These are phyloP conservation scores for Zapus hudsonius DNA, from an alignment of 2,113 vertebrate species.

Conservation along the genomic window DNA sequence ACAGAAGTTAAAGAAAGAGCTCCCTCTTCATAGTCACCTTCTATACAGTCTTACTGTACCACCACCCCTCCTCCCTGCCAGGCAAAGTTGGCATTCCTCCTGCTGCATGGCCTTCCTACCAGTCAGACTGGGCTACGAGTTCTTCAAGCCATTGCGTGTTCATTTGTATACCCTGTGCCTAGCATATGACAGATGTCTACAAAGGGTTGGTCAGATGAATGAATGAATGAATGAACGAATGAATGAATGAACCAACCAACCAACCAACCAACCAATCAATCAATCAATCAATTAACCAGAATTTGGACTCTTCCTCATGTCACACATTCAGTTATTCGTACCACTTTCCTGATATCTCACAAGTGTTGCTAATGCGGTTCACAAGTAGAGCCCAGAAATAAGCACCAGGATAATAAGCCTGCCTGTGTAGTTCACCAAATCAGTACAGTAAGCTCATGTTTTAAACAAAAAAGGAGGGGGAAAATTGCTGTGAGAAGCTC, in stretches of 20 bases:
- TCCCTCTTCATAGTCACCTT: not conserved
- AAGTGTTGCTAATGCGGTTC: slow-evolving; percentile 76
- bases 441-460: slow-evolving; percentile 84
- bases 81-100: not conserved
- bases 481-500: slow-evolving; percentile 80
- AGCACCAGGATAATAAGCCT: slow-evolving; percentile 82
- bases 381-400: slow-evolving; percentile 80
- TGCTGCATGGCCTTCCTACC: not conserved
- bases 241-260: not conserved
- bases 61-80: too few species aligned
- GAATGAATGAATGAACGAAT: not conserved
- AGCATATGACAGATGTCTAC: not conserved
- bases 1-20: not conserved
- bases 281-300: too few species aligned
- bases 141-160: not conserved
- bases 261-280: not conserved
- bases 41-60: not conserved
- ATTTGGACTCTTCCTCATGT: not conserved
- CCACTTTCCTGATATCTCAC: slow-evolving; percentile 76
- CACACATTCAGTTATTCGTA: slow-evolving; percentile 47
- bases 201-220: slow-evolving; percentile 1
- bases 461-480: slow-evolving; percentile 60
- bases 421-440: slow-evolving; percentile 83
- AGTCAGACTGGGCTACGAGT: not conserved
- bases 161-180: not conserved